A percentile compares a stretch with the other conserved stretches of the same genome.
phyloP scores from a whole-genome alignment of 2,113 vertebrate species.

The Sus scrofa region T2T-Sscrofa CM000828.6:48096001-48096500 shows the following conservation, averaged over 20 bases:
- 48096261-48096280: neutral
- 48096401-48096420: neutral
- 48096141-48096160: neutral
- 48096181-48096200: neutral
- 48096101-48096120: neutral
- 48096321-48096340: neutral
- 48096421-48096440: neutral
- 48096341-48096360: neutral
- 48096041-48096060: neutral
- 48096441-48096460: neutral
- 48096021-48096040: neutral
- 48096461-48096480: neutral
- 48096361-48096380: neutral
- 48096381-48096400: neutral
- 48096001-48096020: neutral
- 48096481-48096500: neutral
- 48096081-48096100: neutral
- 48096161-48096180: neutral
- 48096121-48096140: neutral
- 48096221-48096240: neutral
- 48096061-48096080: neutral
- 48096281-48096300: neutral
- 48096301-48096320: neutral
- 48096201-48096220: neutral
- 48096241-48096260: neutral